Percentiles rank a stretch among this genome's conserved stretches.
Evolutionary conservation across 2,888 invertebrate genomes (phyloP).

Genomic region (Eupithecia pulchellata): DNA sequence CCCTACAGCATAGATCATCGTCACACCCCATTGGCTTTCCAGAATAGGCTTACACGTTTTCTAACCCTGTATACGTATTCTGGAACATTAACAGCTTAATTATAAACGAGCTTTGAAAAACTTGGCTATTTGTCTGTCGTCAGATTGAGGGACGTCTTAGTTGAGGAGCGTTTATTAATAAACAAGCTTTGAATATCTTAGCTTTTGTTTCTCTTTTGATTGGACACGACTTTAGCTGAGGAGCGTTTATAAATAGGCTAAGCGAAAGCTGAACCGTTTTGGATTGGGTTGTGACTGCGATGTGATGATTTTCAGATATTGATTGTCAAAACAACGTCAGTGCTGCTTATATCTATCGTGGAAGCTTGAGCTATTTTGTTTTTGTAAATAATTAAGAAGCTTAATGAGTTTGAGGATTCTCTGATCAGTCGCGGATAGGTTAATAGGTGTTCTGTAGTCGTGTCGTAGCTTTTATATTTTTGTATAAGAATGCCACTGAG

Average conservation of each 20-base stretch:
- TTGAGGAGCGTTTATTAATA: neutral
- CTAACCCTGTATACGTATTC: neutral
- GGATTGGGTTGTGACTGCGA: neutral
- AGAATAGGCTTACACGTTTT: neutral
- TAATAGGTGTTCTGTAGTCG: neutral
- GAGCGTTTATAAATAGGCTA: neutral
- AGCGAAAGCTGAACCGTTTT: neutral
- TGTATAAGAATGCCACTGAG: neutral
- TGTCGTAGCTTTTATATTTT: slow-evolving; percentile 1
- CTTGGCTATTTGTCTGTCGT: neutral
- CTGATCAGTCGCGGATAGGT: neutral
- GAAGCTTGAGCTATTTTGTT: neutral
- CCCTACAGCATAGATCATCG: neutral
- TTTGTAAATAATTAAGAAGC: neutral
- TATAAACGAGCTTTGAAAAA: neutral
- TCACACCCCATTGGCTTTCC: neutral
- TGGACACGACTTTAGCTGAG: too few species aligned
- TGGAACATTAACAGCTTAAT: neutral
- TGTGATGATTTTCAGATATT: neutral
- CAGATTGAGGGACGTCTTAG: neutral
- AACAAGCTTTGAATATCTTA: too few species aligned
- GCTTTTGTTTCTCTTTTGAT: too few species aligned
- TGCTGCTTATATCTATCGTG: neutral
- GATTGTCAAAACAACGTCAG: neutral
- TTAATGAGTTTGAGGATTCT: neutral